These are phyloP conservation scores for Germaria angustata DNA, from an alignment of 2,888 invertebrate genomes.

Conservation along the genomic window DNA sequence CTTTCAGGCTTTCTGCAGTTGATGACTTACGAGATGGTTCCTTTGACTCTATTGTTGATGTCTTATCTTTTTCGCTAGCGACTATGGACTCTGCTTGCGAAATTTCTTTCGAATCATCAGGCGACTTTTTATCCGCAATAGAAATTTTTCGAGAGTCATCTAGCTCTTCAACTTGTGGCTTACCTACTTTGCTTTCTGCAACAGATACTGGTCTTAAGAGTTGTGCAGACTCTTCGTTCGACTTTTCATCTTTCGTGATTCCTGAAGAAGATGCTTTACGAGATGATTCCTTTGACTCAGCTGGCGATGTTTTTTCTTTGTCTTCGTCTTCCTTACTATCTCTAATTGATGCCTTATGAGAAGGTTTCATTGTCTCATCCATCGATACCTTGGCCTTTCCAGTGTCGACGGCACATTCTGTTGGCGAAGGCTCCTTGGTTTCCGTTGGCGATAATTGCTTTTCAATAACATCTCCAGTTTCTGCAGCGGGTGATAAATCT, in stretches of 20 bases:
- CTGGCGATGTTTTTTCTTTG: constrained; percentile 46
- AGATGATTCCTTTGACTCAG: constrained; percentile 63
- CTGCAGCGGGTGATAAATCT: too few species aligned
- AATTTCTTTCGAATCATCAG: constrained; percentile 46
- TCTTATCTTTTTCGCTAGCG: constrained; percentile 45
- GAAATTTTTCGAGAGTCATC: not conserved
- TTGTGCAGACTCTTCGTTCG: too few species aligned
- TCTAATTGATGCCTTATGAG: not conserved
- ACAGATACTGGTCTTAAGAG: too few species aligned
- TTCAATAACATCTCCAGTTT: too few species aligned
- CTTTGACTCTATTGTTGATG: constrained; percentile 40
- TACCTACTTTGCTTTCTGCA: too few species aligned
- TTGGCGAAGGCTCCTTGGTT: constrained; percentile 16
- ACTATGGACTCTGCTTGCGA: constrained; percentile 54
- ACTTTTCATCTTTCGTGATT: too few species aligned
- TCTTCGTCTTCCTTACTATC: too few species aligned
- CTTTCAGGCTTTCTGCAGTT: constrained; percentile 6
- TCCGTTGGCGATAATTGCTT: constrained; percentile 2
- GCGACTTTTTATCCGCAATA: constrained; percentile 40
- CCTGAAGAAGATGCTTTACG: too few species aligned
- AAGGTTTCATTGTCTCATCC: not conserved
- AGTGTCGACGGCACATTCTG: not conserved
- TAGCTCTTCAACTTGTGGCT: not conserved
- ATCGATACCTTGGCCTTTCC: constrained; percentile 10
- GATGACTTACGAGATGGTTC: constrained; percentile 51